Percentiles rank a stretch among this genome's conserved stretches.
These are phyloP conservation scores for Oceanodroma leucorhoa DNA, from an alignment of 2,797 vertebrate genomes.

Conservation along the genomic window DNA sequence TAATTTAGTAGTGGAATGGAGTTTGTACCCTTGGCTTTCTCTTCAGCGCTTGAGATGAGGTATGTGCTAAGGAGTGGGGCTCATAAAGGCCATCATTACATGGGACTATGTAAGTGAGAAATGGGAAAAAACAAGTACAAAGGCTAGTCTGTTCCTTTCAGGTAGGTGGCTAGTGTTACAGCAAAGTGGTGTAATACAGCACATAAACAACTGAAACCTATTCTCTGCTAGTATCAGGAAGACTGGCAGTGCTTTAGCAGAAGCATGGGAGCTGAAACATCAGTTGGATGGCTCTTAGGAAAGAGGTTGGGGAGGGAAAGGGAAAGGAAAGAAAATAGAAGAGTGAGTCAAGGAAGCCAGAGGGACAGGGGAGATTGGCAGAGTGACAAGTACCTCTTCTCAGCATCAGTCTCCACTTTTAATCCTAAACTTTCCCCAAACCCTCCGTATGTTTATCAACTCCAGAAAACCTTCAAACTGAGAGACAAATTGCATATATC, in stretches of 20 bases:
- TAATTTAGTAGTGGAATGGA: neutral
- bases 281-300: neutral
- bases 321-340: no score
- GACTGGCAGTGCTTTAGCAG: neutral
- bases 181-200: neutral
- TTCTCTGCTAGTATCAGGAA: neutral
- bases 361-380: neutral
- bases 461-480: neutral
- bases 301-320: neutral
- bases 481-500: neutral
- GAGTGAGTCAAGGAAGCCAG: neutral
- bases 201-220: neutral
- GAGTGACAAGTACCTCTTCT: neutral
- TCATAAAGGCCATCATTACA: neutral
- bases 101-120: neutral
- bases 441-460: neutral
- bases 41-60: neutral
- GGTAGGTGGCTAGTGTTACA: neutral
- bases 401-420: neutral
- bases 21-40: neutral
- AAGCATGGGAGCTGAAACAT: neutral
- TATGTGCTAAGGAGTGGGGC: neutral
- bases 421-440: neutral
- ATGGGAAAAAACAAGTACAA: neutral
- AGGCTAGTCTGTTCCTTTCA: neutral